Percentiles rank a stretch among this genome's conserved stretches.
Evolutionary conservation across 2,888 invertebrate genomes (phyloP).

Genomic region (Synergus umbraculus): DNA sequence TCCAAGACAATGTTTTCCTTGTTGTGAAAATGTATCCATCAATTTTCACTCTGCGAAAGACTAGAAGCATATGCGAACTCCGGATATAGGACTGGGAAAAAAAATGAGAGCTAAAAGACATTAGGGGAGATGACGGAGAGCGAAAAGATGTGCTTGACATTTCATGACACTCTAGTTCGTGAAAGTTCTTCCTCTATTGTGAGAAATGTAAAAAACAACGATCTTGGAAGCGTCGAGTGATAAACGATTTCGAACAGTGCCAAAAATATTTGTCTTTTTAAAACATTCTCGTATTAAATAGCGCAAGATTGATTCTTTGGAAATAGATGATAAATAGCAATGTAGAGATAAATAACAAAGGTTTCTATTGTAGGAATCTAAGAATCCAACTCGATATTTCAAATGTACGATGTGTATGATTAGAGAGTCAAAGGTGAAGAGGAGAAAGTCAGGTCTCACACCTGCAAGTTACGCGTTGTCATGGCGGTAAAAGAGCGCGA

Average conservation of each 20-base stretch:
- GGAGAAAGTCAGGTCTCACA: constrained; percentile 56
- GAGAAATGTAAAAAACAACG: constrained; percentile 33
- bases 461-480: constrained; percentile 57
- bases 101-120: constrained; percentile 54
- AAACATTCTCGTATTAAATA: neutral
- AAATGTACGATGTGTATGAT: neutral
- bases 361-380: neutral
- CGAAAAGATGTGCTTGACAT: constrained; percentile 39
- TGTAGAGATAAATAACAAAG: neutral
- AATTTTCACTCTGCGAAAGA: constrained; percentile 57
- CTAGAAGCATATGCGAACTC: constrained; percentile 46
- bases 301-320: neutral
- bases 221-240: constrained; percentile 42
- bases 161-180: constrained; percentile 38
- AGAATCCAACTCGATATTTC: neutral
- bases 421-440: constrained; percentile 55
- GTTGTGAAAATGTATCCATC: constrained; percentile 55
- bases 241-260: constrained; percentile 27
- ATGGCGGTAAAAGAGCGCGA: constrained; percentile 71
- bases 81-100: constrained; percentile 50
- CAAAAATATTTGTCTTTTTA: neutral
- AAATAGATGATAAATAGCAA: neutral
- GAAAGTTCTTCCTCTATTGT: constrained; percentile 36
- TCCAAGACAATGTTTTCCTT: constrained; percentile 53
- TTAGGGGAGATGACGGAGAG: constrained; percentile 40